phyloP scores from a whole-genome alignment of 1,140 invertebrate genomes.

The Schlechtendalia chinensis region DNA sequence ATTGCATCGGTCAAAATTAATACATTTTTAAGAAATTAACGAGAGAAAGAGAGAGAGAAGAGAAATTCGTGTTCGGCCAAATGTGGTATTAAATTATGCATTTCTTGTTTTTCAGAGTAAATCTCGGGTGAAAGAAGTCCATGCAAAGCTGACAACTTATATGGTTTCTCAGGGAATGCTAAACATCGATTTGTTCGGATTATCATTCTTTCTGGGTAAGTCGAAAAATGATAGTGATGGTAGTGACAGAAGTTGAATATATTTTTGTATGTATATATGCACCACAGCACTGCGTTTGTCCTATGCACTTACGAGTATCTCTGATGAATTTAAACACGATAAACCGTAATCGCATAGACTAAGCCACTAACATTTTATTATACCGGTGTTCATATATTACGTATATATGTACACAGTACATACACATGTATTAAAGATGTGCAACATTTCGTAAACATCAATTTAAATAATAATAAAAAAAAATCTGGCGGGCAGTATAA shows the following conservation, averaged over 20 bases:
- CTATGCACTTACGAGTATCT: not conserved
- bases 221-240: not conserved
- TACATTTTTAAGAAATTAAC: not conserved
- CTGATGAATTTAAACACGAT: too few species aligned
- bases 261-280: not conserved
- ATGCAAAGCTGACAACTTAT: conserved; percentile 75
- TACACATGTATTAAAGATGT: not conserved
- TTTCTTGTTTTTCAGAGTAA: conserved; percentile 66
- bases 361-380: not conserved
- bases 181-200: conserved; percentile 79
- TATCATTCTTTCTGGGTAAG: conserved; percentile 77
- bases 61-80: not conserved
- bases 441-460: not conserved
- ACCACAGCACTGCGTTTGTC: not conserved
- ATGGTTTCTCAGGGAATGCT: conserved; percentile 74
- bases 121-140: conserved; percentile 78
- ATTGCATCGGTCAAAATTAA: not conserved
- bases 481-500: not conserved
- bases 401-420: not conserved
- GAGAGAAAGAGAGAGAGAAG: not conserved
- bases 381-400: not conserved
- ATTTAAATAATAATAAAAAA: conserved; percentile 15
- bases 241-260: too few species aligned
- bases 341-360: not conserved
- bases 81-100: not conserved